Evolutionary conservation across 2,797 vertebrate genomes (phyloP).

Genomic region (Discoglossus pictus): DNA sequence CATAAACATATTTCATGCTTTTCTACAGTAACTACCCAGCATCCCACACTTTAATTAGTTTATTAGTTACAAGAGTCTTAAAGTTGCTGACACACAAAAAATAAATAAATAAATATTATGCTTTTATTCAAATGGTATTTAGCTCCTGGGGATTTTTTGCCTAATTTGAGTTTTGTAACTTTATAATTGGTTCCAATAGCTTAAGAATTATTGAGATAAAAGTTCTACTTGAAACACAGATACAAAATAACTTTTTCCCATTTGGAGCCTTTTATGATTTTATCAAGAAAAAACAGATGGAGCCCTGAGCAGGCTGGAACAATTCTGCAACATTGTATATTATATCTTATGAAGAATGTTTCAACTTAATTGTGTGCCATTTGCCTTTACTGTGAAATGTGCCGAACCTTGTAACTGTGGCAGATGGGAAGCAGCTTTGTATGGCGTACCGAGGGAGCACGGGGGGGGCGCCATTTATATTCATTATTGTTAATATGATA

Average conservation of each 20-base stretch:
- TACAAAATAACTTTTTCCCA: no score
- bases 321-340: no score
- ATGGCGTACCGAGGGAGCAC: no score
- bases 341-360: no score
- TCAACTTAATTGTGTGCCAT: neutral
- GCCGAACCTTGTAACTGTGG: neutral
- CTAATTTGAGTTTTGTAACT: constrained; percentile 37
- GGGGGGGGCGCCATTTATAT: neutral
- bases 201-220: constrained; percentile 4
- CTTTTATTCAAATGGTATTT: constrained; percentile 28
- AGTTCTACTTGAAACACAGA: no score
- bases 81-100: constrained; percentile 31
- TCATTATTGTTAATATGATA: constrained; percentile 45
- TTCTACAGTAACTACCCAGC: neutral
- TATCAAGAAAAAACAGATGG: neutral
- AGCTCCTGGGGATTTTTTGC: constrained; percentile 21
- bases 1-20: constrained; percentile 18
- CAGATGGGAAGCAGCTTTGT: constrained; percentile 42
- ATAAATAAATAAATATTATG: constrained; percentile 26
- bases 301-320: neutral
- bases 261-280: neutral
- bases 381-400: constrained; percentile 12
- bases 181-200: constrained; percentile 38
- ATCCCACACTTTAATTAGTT: constrained; percentile 28
- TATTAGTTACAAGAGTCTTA: constrained; percentile 11